Percentiles rank a stretch among this genome's conserved stretches.
Conservation (phyloP, 1,140 invertebrate species). For the Maconellicoccus hirsutus region DNA sequence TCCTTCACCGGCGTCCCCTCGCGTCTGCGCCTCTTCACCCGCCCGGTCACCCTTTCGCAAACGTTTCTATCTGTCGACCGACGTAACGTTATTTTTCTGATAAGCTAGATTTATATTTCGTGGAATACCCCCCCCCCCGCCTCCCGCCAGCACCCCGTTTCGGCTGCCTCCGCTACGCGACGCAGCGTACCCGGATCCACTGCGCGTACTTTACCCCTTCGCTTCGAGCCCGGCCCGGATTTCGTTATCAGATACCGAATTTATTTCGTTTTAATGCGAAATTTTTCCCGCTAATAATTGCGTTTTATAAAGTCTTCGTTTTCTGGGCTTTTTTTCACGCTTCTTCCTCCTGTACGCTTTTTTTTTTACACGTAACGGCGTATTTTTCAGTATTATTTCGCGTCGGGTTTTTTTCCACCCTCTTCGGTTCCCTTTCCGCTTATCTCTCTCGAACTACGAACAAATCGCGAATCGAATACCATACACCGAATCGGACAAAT, state of each 20-base stretch:
- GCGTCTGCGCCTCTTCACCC: too few species aligned
- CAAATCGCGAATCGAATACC: background rate
- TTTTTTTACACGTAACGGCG: background rate
- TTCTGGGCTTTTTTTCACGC: background rate
- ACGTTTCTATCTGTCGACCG: too few species aligned
- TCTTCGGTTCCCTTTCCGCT: too few species aligned
- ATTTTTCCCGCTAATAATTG: slow-evolving; percentile 13
- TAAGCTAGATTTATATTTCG: slow-evolving; percentile 22
- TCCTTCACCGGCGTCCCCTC: too few species aligned
- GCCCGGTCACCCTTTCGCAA: too few species aligned
- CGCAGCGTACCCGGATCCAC: background rate
- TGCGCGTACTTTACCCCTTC: background rate
- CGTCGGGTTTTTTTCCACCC: too few species aligned
- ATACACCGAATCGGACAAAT: background rate
- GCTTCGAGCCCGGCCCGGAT: background rate
- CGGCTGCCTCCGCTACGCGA: too few species aligned
- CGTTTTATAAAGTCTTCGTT: background rate
- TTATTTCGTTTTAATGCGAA: slow-evolving; percentile 19
- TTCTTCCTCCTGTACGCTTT: background rate
- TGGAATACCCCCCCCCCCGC: background rate
- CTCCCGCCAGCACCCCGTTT: background rate
- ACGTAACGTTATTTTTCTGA: slow-evolving; percentile 13
- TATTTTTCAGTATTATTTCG: too few species aligned
- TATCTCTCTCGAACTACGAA: too few species aligned
- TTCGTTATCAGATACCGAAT: slow-evolving; percentile 16